These are phyloP conservation scores for Melinaea menophilus DNA, from an alignment of 2,888 invertebrate species.

Conservation along the genomic window DNA sequence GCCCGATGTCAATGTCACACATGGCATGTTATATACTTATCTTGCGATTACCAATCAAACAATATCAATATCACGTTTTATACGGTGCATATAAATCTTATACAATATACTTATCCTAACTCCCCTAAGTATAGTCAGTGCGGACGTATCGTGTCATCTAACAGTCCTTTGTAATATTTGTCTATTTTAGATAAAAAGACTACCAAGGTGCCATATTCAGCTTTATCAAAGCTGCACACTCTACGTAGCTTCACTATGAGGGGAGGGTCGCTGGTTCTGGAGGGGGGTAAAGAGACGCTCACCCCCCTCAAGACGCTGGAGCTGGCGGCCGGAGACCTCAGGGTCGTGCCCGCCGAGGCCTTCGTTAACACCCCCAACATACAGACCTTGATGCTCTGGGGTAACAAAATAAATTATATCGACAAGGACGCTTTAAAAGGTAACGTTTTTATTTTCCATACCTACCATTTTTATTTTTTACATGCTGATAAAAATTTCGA, in stretches of 20 bases:
- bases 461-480: too few species aligned
- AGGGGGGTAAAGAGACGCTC: slow-evolving; percentile 16
- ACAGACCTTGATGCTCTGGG: slow-evolving; percentile 26
- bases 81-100: too few species aligned
- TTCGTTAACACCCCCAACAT: slow-evolving; percentile 37
- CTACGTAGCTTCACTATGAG: slow-evolving; percentile 21
- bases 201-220: slow-evolving; percentile 24
- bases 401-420: slow-evolving; percentile 29
- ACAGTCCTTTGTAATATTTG: background rate
- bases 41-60: too few species aligned
- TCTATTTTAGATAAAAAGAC: slow-evolving; percentile 12
- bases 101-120: too few species aligned
- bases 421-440: slow-evolving; percentile 37
- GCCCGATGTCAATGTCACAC: too few species aligned
- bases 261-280: slow-evolving; percentile 21
- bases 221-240: slow-evolving; percentile 21
- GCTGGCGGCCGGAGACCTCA: slow-evolving; percentile 19
- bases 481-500: too few species aligned
- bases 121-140: too few species aligned
- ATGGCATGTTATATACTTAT: too few species aligned
- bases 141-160: too few species aligned
- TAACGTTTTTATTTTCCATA: slow-evolving; percentile 28
- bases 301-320: slow-evolving; percentile 22
- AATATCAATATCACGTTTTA: too few species aligned
- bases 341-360: slow-evolving; percentile 17